A percentile compares a stretch with the other conserved stretches of the same genome.
Evolutionary conservation across 2,888 invertebrate species (phyloP).

Genomic region (Polia nebulosa): DNA sequence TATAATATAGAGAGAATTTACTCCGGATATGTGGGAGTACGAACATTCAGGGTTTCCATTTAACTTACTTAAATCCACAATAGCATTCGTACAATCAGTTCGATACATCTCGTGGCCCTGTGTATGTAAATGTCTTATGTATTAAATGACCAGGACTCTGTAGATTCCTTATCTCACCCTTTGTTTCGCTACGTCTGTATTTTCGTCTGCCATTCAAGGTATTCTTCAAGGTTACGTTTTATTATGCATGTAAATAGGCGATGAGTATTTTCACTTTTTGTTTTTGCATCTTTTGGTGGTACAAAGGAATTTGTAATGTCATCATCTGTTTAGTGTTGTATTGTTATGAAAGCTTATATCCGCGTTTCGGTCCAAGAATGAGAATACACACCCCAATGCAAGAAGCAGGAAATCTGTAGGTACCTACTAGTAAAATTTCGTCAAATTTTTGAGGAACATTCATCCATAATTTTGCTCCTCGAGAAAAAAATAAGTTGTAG

Average conservation of each 20-base stretch:
- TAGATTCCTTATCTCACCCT: constrained; percentile 79
- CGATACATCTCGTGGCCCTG: constrained; percentile 80
- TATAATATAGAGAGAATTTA: too few species aligned
- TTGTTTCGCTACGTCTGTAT: constrained; percentile 73
- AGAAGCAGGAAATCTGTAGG: too few species aligned
- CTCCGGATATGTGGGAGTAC: too few species aligned
- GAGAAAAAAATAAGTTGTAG: neutral
- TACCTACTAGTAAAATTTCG: constrained; percentile 1
- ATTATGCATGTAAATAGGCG: constrained; percentile 52
- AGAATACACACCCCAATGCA: neutral
- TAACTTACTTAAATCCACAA: constrained; percentile 79
- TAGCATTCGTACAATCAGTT: constrained; percentile 76
- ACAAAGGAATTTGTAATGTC: constrained; percentile 33
- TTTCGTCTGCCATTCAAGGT: constrained; percentile 64
- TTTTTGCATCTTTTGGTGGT: constrained; percentile 39
- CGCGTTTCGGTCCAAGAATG: constrained; percentile 11
- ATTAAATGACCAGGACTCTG: constrained; percentile 76
- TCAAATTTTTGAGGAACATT: neutral
- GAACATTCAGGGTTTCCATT: too few species aligned
- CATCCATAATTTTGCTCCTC: neutral
- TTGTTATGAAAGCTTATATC: neutral
- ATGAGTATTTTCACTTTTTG: constrained; percentile 21
- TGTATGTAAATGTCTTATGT: constrained; percentile 84
- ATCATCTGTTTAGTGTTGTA: constrained; percentile 23
- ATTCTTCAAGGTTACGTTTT: constrained; percentile 73